Conservation (phyloP, 1,140 invertebrate species). For the Parasteatoda tepidariorum region DNA sequence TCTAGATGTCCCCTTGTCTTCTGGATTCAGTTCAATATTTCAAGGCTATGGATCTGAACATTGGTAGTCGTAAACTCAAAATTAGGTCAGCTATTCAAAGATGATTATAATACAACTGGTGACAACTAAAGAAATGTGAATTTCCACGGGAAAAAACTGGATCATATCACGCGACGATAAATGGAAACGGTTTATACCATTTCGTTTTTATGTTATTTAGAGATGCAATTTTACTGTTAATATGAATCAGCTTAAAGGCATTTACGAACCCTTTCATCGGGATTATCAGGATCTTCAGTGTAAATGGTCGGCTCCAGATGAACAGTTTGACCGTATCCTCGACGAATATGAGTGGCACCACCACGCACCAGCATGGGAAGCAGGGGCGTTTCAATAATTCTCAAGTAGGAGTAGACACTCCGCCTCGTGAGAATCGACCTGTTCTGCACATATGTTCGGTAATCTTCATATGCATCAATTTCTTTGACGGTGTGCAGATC, state of each 20-base stretch:
- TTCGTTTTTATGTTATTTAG: no score
- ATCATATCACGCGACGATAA: no score
- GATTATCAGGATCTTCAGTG: slow-evolving; percentile 50
- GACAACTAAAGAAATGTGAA: no score
- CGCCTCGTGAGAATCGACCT: slow-evolving; percentile 11
- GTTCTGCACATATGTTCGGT: slow-evolving; percentile 10
- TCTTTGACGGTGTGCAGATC: no score
- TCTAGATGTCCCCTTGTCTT: no score
- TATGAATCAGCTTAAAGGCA: neutral
- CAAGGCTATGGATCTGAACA: no score
- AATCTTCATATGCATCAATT: slow-evolving; percentile 21
- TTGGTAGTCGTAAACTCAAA: no score
- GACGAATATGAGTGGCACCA: slow-evolving; percentile 41
- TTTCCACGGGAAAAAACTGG: no score
- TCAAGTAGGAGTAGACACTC: slow-evolving; percentile 24
- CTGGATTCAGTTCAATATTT: no score
- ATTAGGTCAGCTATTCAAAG: no score
- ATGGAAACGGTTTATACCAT: no score
- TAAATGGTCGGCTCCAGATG: slow-evolving; percentile 29
- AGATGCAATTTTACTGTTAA: neutral
- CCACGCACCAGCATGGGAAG: slow-evolving; percentile 44
- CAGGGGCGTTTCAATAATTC: slow-evolving; percentile 43
- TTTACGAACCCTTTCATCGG: slow-evolving; percentile 15
- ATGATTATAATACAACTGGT: no score
- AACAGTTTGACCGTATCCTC: slow-evolving; percentile 39